Evolutionary conservation across 2,113 vertebrate genomes (phyloP), one percentile per base, ranked within the genome.

Genomic region (Triplophysa tibetana): DNA sequence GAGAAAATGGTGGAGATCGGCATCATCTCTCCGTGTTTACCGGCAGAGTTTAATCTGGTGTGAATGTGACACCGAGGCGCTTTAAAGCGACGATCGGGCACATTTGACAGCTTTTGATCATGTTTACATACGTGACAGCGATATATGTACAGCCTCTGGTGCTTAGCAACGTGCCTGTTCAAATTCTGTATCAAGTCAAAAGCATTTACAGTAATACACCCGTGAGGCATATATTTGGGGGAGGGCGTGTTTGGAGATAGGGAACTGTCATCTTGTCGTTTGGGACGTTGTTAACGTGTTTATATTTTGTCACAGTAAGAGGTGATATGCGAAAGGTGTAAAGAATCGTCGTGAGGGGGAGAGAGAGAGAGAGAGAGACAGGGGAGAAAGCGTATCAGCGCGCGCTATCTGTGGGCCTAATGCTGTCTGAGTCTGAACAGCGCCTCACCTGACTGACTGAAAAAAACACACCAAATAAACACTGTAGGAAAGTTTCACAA

Each of bases 401-500:
- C 74, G 26, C 43, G 64, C 50, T 69, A 54, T 76, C 58, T 69
- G 63, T 64, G 82, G 78, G 78, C 64, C 80, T 67, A 77, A 48
- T 45, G 73, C 45, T 21, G 33, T 23, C 77, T 8, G 43, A 54
- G 63, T 13, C 68, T 54, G 38, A 83, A 85, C 84, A 83, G 84
- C 84, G 84, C 84, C 84, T 62, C 84, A 38, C 16, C 75, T 48
- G 78, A 69, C 13, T 14, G 62, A 67, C 13, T 23, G 61, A 65
- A 26, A 50, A 65, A 26, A 50, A 23, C 0, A 64, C 19, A 61
- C 12, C 70, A 33, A 24, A 6, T 65, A 38, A 38, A 38, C 33
- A 24, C 61, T 60, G 33, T 8, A 54, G 8, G n/a, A 23, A 54
- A 11, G 4, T 43, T 24, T 16, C 50, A 9, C 10, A 23, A 26